Base-by-base conservation (phyloP, 2,888 invertebrate genomes). In the Petrolisthes cinctipes region DNA sequence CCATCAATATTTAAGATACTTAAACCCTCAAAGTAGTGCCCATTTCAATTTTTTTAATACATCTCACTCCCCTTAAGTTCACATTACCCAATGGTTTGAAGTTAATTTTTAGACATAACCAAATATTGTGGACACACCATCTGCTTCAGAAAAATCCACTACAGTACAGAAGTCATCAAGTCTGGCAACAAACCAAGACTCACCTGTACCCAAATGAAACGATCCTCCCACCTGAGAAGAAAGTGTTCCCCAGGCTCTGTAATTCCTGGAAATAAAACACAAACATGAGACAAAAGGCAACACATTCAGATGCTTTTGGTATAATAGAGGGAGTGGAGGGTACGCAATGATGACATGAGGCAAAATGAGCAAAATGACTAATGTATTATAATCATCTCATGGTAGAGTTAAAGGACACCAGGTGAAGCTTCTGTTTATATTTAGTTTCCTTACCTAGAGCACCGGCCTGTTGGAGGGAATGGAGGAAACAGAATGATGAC, bases 151-250 rank as follows among this genome's bases (percentile, higher is more conserved):
- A 37, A 37, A 37, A 37, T 37, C 2, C 37, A 37, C 37, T 37
- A 37, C 37, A 37, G 37, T 37, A 37, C 0, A 37, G 37, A 37
- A 37, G 37, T 2, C 37, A 37, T 37, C 37, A 37, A 37, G 37
- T 37, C 37, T 37, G 37, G 37, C 37, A 37, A 37, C 37, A 37
- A 37, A 37, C 37, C 37, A 2, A 37, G 51, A 51, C 78, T 84
- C 9, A 94, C 91, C 91, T 92, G 92, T 6, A 93, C 91, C 93
- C 93, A 93, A 6, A 93, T 91, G 20, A 94, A 92, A 14, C 94
- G 91, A 91, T 94, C 93, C 89, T 94, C 93, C 91, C 92, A 93
- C n/a, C 94, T 91, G n/a, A 93, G 92, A 85, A 94, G 91, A 90
- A 93, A 93, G 89, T 93, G 92, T 86, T 92, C 92, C 4, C 93